phyloP scores from a whole-genome alignment of 2,888 invertebrate genomes.

The Protodeltote pygarga region DNA sequence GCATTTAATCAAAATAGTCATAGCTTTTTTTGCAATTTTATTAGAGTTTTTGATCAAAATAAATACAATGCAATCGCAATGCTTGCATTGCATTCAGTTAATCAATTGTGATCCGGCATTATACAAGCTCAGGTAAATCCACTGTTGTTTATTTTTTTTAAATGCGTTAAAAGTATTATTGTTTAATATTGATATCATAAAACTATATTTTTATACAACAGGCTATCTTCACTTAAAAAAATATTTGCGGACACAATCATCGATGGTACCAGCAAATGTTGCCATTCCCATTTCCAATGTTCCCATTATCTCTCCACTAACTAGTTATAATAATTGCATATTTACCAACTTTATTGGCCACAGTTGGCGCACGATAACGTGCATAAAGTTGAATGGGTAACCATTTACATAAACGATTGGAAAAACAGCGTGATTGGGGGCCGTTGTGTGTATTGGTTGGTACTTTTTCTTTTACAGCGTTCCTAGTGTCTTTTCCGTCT shows the following conservation, averaged over 20 bases:
- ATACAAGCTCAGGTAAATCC: too few species aligned
- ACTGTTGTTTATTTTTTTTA: too few species aligned
- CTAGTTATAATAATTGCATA: constrained; percentile 49
- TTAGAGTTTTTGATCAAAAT: too few species aligned
- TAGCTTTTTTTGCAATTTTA: too few species aligned
- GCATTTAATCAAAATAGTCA: too few species aligned
- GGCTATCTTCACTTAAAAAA: constrained; percentile 23
- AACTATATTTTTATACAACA: constrained; percentile 2
- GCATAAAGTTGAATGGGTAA: constrained; percentile 43
- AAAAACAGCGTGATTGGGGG: constrained; percentile 32
- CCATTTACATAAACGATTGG: constrained; percentile 47
- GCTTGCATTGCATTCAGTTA: too few species aligned
- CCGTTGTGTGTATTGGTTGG: constrained; percentile 11
- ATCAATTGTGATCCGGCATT: too few species aligned
- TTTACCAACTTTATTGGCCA: constrained; percentile 46
- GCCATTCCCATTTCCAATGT: too few species aligned
- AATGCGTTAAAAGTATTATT: too few species aligned
- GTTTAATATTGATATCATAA: too few species aligned
- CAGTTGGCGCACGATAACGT: constrained; percentile 44
- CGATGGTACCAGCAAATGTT: constrained; percentile 11
- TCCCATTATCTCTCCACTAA: constrained; percentile 36
- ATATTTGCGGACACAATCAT: constrained; percentile 26
- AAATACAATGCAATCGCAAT: too few species aligned
- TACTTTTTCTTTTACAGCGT: constrained; percentile 4
- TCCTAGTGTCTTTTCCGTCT: neutral